Evolutionary conservation across 2,797 vertebrate genomes (phyloP), one percentile per base, ranked within the genome.

Genomic region (Cheirogaleus major): DNA sequence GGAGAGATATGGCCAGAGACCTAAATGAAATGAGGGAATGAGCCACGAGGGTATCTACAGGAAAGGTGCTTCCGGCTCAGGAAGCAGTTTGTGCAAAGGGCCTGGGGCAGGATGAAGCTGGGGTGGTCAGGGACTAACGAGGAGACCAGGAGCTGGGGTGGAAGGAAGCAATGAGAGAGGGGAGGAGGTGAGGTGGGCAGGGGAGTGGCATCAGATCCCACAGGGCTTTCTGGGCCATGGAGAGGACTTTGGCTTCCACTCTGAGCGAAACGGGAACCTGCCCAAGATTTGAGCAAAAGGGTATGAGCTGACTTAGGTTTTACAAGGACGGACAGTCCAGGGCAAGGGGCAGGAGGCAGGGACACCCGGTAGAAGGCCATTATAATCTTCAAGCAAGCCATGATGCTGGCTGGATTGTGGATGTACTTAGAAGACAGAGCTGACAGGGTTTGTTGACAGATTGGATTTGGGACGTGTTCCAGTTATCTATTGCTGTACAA

Each of bases 381-480:
- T 18, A 70, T 65, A 22, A 59, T 61, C 82, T 38, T 27, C 48
- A 50, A 67, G 91, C 27, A 69, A 48, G 63, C 89, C 35, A n/a
- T 38, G 52, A 65, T 5, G 7, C 59, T 15, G 52, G 52, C 18
- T 35, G 95, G 92, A 38, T 27, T 43, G 43, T 20, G 63, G 73
- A 65, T 94, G 43, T 92, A 63, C 78, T 91, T 69, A 80, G 93
- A 92, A 14, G 48, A 67, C 22, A 50, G 84, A 75, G 52, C 84
- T 87, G 91, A 80, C 30, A 35, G 87, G 81, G 50, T 84, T 50
- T 70, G 85, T 85, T 72, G 78, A 91, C 86, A 89, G 92, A n/a
- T 52, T 69, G 61, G 69, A 30, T 82, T 61, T 27, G 35, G 69
- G n/a, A 30, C 52, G 52, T 27, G 30, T 91, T 88, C 72, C 38